A percentile compares a stretch with the other conserved stretches of the same genome.
phyloP scores from a whole-genome alignment of 2,888 invertebrate species.

The Cerceris rybyensis region DNA sequence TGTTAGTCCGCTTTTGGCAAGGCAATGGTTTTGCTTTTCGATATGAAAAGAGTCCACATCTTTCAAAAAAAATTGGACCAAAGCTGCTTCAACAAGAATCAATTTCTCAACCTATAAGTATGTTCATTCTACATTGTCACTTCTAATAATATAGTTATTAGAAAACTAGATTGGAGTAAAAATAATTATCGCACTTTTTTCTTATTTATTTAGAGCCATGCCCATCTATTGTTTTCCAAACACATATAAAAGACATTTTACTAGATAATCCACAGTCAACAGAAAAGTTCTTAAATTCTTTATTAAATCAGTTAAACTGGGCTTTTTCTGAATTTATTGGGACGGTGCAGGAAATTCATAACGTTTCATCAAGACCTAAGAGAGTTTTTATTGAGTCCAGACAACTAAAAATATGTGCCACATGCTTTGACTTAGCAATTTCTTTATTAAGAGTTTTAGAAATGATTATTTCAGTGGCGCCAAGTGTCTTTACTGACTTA shows the following conservation, averaged over 20 bases:
- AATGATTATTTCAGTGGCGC: slow-evolving; percentile 88
- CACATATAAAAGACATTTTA: slow-evolving; percentile 86
- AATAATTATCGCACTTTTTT: background rate
- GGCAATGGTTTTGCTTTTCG: slow-evolving; percentile 92
- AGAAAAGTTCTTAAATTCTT: slow-evolving; percentile 88
- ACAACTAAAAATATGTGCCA: slow-evolving; percentile 91
- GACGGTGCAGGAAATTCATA: slow-evolving; percentile 91
- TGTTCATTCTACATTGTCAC: slow-evolving; percentile 42
- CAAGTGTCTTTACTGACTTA: slow-evolving; percentile 86
- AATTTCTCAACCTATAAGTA: slow-evolving; percentile 80
- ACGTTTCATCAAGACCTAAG: slow-evolving; percentile 84
- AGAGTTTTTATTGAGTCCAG: slow-evolving; percentile 86
- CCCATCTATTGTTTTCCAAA: slow-evolving; percentile 87
- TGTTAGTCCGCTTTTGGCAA: slow-evolving; percentile 92
- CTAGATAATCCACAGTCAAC: slow-evolving; percentile 85
- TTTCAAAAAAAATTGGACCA: slow-evolving; percentile 80
- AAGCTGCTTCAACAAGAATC: slow-evolving; percentile 82
- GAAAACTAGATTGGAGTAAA: background rate
- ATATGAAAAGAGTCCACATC: slow-evolving; percentile 84
- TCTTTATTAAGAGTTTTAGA: slow-evolving; percentile 90
- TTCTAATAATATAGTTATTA: slow-evolving; percentile 2
- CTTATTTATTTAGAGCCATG: slow-evolving; percentile 85
- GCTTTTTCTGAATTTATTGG: slow-evolving; percentile 94
- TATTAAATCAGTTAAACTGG: slow-evolving; percentile 93
- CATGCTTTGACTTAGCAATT: slow-evolving; percentile 92